Evolutionary conservation across 2,888 invertebrate species (phyloP), one percentile per base, ranked within the genome.

Genomic region (Acrocyrtus sp.): DNA sequence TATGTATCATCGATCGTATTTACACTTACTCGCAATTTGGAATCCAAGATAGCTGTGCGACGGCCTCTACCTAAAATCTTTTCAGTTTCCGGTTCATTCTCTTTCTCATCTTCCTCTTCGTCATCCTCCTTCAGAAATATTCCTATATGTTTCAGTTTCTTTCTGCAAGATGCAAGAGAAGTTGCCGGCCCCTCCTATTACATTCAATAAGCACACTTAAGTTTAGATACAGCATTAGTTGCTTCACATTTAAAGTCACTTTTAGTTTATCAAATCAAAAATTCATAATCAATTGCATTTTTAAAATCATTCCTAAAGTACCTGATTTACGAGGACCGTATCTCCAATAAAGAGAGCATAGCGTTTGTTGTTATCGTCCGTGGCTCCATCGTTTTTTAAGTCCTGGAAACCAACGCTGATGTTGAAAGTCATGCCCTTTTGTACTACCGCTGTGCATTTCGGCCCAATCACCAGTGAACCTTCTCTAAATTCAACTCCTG

Each of bases 401-500:
- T 92, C 93, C 1, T 93, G 89, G 62, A 99, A 88, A 15, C 99
- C 99, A 79, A 99, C 90, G 83, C 95, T 95, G 8, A 99, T 88
- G 84, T 98, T 98, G 83, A 98, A 98, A 0, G 96, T 91, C 98
- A 99, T 98, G 63, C 96, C 95, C 85, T 96, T 96, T 82, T 90
- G 92, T 0, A 92, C 90, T 1, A 89, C 84, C 1, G 90, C 89
- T 47, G 88, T 89, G 17, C 76, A 75, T 87, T 98, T 99, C 0
- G 95, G 93, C 0, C 94, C 94, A 82, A 99, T 94, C 0, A 96
- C 88, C 66, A 98, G 87, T 0, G 95, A 93, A 81, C 94, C 94
- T 85, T 99, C 99, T 66, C 98, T 90, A 84, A 99, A 99, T 84
- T 99, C 98, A 81, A 99, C 94, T 6, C 99, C 99, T 91, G 95